These are phyloP conservation scores for Aphodius granarius DNA, from an alignment of 2,888 invertebrate genomes.

Conservation along the genomic window DNA sequence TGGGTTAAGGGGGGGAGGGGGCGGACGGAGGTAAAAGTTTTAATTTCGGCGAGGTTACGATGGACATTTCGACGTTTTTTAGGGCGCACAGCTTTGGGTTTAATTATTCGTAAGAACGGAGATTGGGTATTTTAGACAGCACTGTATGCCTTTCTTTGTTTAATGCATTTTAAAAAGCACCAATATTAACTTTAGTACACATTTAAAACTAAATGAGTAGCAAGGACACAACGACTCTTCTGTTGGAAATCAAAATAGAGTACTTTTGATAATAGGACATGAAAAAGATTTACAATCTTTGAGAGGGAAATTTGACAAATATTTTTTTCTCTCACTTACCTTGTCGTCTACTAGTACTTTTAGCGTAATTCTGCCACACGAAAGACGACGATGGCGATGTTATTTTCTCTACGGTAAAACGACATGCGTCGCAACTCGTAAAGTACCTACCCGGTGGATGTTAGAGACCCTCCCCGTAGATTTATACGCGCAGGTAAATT, in stretches of 20 bases:
- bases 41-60: neutral
- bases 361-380: neutral
- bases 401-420: neutral
- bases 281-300: too few relatives aligned
- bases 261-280: too few relatives aligned
- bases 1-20: neutral
- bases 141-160: too few relatives aligned
- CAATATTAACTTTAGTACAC: too few relatives aligned
- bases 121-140: neutral
- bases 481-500: conserved; percentile 33
- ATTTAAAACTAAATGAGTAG: too few relatives aligned
- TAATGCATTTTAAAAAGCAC: too few relatives aligned
- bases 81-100: neutral
- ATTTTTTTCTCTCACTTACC: too few relatives aligned
- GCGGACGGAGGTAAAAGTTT: neutral
- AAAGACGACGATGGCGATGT: neutral
- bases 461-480: conserved; percentile 11
- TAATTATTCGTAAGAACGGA: neutral
- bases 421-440: neutral
- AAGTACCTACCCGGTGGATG: neutral
- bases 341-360: too few relatives aligned
- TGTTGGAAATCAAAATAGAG: too few relatives aligned
- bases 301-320: too few relatives aligned
- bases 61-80: neutral
- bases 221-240: too few relatives aligned